Percentiles rank a stretch among this genome's conserved stretches.
These are phyloP conservation scores for Epinephelus cyanopodus DNA, from an alignment of 2,113 vertebrate species.

Conservation along the genomic window DNA sequence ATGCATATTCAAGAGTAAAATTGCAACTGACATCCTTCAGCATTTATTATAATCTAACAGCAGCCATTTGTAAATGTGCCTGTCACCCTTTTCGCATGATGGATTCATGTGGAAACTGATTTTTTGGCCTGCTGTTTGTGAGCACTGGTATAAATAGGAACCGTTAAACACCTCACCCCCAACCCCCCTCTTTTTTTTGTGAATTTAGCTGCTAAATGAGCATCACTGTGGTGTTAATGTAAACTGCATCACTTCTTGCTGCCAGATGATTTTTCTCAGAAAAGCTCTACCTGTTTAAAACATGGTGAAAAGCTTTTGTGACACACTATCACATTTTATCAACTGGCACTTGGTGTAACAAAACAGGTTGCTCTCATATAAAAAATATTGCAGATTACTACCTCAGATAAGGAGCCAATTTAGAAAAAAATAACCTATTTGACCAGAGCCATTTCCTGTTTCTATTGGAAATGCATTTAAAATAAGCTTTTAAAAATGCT, in stretches of 20 bases:
- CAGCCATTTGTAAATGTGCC: slow-evolving; percentile 13
- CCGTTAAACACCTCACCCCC: not conserved
- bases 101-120: not conserved
- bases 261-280: not conserved
- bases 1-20: slow-evolving; percentile 21
- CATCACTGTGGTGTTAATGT: not conserved
- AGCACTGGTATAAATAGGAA: not conserved
- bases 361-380: not conserved
- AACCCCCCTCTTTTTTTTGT: no score
- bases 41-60: slow-evolving; percentile 38
- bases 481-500: slow-evolving; percentile 19
- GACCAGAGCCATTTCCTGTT: not conserved
- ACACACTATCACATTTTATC: slow-evolving; percentile 12
- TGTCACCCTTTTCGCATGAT: slow-evolving; percentile 1
- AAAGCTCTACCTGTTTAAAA: slow-evolving; percentile 3
- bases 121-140: not conserved
- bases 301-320: slow-evolving; percentile 15
- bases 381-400: not conserved
- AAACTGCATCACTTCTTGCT: not conserved
- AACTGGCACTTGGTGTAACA: not conserved
- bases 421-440: not conserved
- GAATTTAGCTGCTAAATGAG: not conserved
- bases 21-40: slow-evolving; percentile 43
- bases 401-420: not conserved
- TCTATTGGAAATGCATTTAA: not conserved